Evolutionary conservation across 2,113 vertebrate genomes (phyloP).

Genomic region (Vireo altiloquus): DNA sequence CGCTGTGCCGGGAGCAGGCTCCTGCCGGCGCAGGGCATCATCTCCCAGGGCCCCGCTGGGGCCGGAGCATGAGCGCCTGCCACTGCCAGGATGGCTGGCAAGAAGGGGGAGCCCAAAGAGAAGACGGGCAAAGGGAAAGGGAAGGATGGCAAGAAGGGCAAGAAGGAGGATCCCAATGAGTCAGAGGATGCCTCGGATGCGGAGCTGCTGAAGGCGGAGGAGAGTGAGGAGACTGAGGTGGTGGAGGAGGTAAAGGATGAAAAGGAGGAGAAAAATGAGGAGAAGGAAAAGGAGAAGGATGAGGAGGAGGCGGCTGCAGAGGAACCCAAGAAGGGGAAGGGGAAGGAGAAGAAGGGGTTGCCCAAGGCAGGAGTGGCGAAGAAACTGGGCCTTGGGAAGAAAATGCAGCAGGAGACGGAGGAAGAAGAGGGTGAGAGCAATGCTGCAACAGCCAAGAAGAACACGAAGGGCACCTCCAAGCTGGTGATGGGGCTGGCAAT

Average conservation of each 20-base stretch:
- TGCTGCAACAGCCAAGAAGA: neutral
- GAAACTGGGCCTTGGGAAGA: slow-evolving; percentile 73
- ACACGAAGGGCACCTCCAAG: slow-evolving; percentile 78
- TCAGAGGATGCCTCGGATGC: slow-evolving; percentile 80
- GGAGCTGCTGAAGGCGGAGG: slow-evolving; percentile 69
- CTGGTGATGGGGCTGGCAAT: slow-evolving; percentile 67
- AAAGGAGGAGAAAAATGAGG: slow-evolving; percentile 50
- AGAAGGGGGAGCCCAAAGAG: slow-evolving; percentile 71
- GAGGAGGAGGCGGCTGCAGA: slow-evolving; percentile 44
- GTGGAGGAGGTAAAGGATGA: slow-evolving; percentile 67
- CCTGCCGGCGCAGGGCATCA: neutral
- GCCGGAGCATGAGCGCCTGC: slow-evolving; percentile 54
- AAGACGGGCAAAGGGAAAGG: slow-evolving; percentile 31
- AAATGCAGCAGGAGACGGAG: slow-evolving; percentile 58
- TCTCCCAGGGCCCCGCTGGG: neutral
- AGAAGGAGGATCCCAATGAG: slow-evolving; percentile 77
- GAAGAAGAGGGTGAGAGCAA: neutral
- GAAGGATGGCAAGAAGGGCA: slow-evolving; percentile 75
- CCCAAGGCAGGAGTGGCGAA: slow-evolving; percentile 64
- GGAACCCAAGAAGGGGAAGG: slow-evolving; percentile 71
- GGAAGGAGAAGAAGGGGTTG: slow-evolving; percentile 73
- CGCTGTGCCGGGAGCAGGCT: neutral
- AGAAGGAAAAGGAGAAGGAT: slow-evolving; percentile 1
- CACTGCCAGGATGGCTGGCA: slow-evolving; percentile 76
- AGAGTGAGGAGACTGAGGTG: slow-evolving; percentile 47